These are phyloP conservation scores for Callorhinus ursinus DNA, from an alignment of 2,113 vertebrate genomes.

Conservation along the genomic window DNA sequence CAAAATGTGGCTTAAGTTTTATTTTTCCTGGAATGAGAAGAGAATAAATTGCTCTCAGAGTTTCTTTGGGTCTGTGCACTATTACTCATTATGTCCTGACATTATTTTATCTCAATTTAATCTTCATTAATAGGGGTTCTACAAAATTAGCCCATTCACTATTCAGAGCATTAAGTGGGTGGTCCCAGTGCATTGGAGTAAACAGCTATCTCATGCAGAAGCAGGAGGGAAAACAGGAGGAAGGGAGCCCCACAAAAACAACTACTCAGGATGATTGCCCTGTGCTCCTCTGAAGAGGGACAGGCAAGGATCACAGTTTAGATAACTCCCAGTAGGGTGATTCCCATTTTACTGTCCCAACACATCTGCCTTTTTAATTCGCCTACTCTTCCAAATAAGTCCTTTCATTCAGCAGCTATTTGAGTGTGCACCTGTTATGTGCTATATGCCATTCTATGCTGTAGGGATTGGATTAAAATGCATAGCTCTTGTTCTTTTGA, in stretches of 20 bases:
- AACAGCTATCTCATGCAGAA: neutral
- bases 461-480: neutral
- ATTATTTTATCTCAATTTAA: neutral
- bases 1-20: neutral
- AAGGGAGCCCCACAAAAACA: neutral
- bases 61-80: neutral
- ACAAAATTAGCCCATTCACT: neutral
- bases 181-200: neutral
- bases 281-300: neutral
- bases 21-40: neutral
- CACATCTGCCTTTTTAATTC: neutral
- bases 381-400: neutral
- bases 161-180: neutral
- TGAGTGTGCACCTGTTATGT: neutral
- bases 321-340: neutral
- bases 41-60: neutral
- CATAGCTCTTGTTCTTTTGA: neutral
- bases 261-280: no score
- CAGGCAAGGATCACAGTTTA: neutral
- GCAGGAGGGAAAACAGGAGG: neutral
- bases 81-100: neutral
- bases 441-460: neutral
- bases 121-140: neutral
- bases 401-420: neutral
- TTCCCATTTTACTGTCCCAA: neutral